Percentiles rank a stretch among this genome's conserved stretches.
These are phyloP conservation scores for Tipula vernalis DNA, from an alignment of 2,888 invertebrate species.

Conservation along the genomic window DNA sequence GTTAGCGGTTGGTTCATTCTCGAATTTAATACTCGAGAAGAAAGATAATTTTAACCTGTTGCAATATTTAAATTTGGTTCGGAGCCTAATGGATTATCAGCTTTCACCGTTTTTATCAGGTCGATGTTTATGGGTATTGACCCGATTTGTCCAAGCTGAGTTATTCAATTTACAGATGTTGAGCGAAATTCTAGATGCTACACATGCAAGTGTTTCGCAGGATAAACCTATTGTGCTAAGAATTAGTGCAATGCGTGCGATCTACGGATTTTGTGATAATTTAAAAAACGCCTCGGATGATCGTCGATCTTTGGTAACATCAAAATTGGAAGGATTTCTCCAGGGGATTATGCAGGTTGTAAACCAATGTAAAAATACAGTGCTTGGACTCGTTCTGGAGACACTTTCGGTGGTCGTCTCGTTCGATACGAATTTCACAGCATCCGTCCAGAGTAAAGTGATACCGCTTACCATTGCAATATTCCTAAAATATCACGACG, in stretches of 20 bases:
- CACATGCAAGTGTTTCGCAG: constrained; percentile 26
- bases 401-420: constrained; percentile 39
- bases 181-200: constrained; percentile 29
- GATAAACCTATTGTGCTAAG: constrained; percentile 31
- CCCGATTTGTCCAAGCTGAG: constrained; percentile 31
- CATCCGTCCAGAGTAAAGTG: constrained; percentile 45
- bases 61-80: constrained; percentile 32
- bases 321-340: constrained; percentile 40
- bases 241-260: constrained; percentile 30
- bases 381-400: constrained; percentile 40
- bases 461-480: constrained; percentile 53
- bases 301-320: constrained; percentile 32
- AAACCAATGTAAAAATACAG: constrained; percentile 38
- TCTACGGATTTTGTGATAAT: constrained; percentile 36
- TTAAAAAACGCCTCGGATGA: constrained; percentile 36
- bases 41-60: constrained; percentile 32
- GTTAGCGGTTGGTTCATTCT: constrained; percentile 45
- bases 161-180: constrained; percentile 32
- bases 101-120: constrained; percentile 31
- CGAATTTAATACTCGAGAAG: constrained; percentile 31
- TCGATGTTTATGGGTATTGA: constrained; percentile 32
- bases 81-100: constrained; percentile 29
- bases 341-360: constrained; percentile 38
- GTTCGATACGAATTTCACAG: constrained; percentile 49
- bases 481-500: constrained; percentile 51